phyloP scores from a whole-genome alignment of 2,113 vertebrate species.

The Sander vitreus region DNA sequence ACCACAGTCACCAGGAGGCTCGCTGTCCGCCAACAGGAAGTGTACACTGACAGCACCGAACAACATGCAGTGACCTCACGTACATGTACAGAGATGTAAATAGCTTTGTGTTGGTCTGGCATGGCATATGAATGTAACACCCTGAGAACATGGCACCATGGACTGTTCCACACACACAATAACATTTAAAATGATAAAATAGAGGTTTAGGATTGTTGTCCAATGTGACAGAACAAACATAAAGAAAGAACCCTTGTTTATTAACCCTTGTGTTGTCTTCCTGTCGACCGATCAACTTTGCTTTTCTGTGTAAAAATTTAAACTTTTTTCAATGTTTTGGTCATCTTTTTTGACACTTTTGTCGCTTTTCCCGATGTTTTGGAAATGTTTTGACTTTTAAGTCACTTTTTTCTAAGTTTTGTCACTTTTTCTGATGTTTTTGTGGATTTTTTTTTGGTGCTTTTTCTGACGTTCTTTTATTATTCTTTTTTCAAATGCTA shows the following conservation, averaged over 20 bases:
- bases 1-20: conserved; percentile 5
- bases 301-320: too few species aligned
- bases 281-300: too few species aligned
- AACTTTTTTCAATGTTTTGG: too few species aligned
- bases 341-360: too few species aligned
- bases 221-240: conserved; percentile 7
- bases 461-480: too few species aligned
- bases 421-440: too few species aligned
- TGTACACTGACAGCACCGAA: conserved; percentile 42
- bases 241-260: conserved; percentile 1
- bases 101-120: conserved; percentile 31
- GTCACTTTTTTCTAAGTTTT: too few species aligned
- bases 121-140: conserved; percentile 43
- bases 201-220: neutral
- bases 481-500: too few species aligned
- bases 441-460: too few species aligned
- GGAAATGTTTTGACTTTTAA: too few species aligned
- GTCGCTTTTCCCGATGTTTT: too few species aligned
- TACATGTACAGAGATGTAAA: conserved; percentile 29
- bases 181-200: conserved; percentile 9
- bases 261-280: too few species aligned
- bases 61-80: conserved; percentile 36
- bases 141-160: conserved; percentile 72
- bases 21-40: conserved; percentile 37
- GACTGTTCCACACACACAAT: conserved; percentile 13